Evolutionary conservation across 1,140 invertebrate genomes (phyloP), one percentile per base, ranked within the genome.

Genomic region (Scaptodrosophila lebanonensis): DNA sequence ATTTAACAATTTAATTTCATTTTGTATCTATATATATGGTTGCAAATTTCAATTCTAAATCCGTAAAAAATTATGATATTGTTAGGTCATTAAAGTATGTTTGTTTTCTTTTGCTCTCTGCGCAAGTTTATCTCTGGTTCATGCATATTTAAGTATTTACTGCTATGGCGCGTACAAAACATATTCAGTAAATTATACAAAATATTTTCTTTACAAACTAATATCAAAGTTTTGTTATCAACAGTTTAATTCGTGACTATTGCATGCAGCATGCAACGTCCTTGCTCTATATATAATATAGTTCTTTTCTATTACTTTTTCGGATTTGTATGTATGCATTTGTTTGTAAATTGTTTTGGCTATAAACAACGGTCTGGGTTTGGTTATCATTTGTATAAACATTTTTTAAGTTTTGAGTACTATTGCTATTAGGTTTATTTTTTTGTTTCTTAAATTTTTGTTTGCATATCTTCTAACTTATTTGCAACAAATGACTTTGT

Each of bases 161-260:
- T 63, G 44, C 51, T 61, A 35, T 51, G 8, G 22, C 22, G 22
- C 22, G 8, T 25, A 79, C 58, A 60, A 65, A 53, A 40, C 13
- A 52, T 64, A 56, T 51, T 40, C 39, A 68, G 69, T 79, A 69
- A 77, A 77, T 56, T 82, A 73, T 77, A 77, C 49, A 79, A 76
- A 75, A 62, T 72, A 75, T 70, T 61, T 52, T 54, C 36, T 82
- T 79, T 75, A 82, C 66, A 97, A 97, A 85, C 97, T 97, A 90
- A 95, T 95, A 85, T 90, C 95, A 87, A 94, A 93, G 94, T 95
- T 91, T 93, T 93, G 61, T 75, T 85, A 85, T 85, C 83, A 85
- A 83, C 83, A 85, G 83, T 85, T 84, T 83, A 83, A 83, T 85
- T 85, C 54, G 60, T 77, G 62, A 60, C 52, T 60, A 44, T 45